phyloP scores from a whole-genome alignment of 2,797 vertebrate genomes.

The Sebastes melanostomus region DNA sequence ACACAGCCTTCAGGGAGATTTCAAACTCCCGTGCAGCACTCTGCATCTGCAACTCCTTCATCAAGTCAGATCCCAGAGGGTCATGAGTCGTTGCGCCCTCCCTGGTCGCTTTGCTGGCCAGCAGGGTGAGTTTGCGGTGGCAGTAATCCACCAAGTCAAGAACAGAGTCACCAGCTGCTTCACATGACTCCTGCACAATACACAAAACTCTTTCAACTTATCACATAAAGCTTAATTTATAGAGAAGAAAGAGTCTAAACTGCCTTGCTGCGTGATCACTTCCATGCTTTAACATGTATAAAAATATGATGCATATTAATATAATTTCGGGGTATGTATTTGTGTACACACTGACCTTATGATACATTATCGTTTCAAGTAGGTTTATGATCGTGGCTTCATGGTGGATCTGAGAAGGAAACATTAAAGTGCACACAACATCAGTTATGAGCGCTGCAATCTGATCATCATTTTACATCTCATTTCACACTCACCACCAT shows the following conservation, averaged over 20 bases:
- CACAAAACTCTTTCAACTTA: not conserved
- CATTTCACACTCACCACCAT: constrained; percentile 88
- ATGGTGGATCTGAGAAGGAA: constrained; percentile 86
- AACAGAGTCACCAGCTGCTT: constrained; percentile 88
- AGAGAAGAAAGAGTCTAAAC: not conserved
- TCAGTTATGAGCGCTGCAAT: not conserved
- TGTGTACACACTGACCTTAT: constrained; percentile 84
- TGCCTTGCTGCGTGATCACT: not conserved
- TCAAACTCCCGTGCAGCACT: constrained; percentile 89
- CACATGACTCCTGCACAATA: constrained; percentile 88
- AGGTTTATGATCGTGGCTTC: constrained; percentile 96
- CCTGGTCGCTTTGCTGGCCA: constrained; percentile 75
- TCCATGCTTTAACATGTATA: not conserved
- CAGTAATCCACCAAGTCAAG: constrained; percentile 96
- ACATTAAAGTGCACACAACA: not conserved
- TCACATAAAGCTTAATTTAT: not conserved
- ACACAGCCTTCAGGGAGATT: constrained; percentile 91
- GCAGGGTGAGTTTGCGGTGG: constrained; percentile 90
- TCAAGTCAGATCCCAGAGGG: not conserved
- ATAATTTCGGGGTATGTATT: not conserved
- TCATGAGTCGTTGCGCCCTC: constrained; percentile 4
- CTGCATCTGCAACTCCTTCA: constrained; percentile 89
- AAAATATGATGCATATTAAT: not conserved
- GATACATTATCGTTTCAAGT: constrained; percentile 92
- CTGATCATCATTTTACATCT: not conserved